Evolutionary conservation across 2,888 invertebrate genomes (phyloP), one percentile per base, ranked within the genome.

Genomic region (Lysandra coridon): DNA sequence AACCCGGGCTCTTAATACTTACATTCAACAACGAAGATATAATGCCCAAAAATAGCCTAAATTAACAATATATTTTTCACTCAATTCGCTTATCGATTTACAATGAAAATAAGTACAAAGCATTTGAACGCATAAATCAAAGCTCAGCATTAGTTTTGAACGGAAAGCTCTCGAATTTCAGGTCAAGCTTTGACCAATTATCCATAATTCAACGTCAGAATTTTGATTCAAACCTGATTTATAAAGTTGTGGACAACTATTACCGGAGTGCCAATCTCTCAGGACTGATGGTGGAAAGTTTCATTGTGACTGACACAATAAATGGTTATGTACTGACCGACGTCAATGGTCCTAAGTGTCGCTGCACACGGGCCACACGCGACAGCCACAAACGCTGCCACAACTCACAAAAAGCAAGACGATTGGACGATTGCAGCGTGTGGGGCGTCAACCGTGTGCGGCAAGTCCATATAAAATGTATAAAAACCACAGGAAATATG

Each of bases 131-230:
- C 14, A 37, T 69, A 37, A 37, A 33, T 69, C 37, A 69, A 69
- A 69, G 14, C 33, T 69, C 64, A 33, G 64, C 64, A 69, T 69
- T 37, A 69, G 69, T 69, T 69, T 69, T 33, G 69, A 14, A 69
- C 69, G 33, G 64, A 69, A 69, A 69, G 33, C 69, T 33, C 69
- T 37, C 37, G 33, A 69, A 69, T 69, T 69, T 33, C 64, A 17
- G 69, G 69, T 69, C 69, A 69, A 37, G 69, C 69, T 69, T 69
- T 69, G 69, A 69, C 69, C 69, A 69, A 37, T 69, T 69, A 69
- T 69, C 69, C 69, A 69, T 69, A 69, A 69, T 37, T 69, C 33
- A 69, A 69, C 69, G 69, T 69, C 69, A 69, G 69, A 4, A 69
- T 69, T 69, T 33, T 69, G 69, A 69, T 14, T 69, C 44, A 74